Evolutionary conservation across 2,113 vertebrate genomes (phyloP).

Genomic region (Cathartes aura): DNA sequence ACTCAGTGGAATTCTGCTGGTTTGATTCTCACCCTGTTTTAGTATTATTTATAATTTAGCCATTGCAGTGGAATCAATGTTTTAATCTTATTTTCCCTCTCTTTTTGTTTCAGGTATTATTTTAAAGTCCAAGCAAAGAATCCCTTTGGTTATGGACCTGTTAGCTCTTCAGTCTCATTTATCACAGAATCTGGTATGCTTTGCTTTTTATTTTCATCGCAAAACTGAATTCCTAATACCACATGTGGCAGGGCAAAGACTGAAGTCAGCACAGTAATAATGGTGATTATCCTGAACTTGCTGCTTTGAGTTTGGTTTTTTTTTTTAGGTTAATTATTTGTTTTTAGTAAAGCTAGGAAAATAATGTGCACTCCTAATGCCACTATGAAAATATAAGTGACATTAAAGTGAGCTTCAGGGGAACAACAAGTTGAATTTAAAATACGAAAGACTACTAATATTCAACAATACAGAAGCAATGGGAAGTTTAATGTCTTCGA

Average conservation of each 20-base stretch:
- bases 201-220: conserved; percentile 6
- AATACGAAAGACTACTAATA: neutral
- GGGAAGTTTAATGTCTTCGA: neutral
- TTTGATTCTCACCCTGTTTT: neutral
- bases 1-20: neutral
- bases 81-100: conserved; percentile 12
- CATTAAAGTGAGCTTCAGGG: neutral
- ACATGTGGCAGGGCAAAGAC: neutral
- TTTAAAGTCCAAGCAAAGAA: conserved; percentile 98
- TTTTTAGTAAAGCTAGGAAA: neutral
- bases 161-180: conserved; percentile 91
- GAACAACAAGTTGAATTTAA: conserved; percentile 1
- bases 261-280: neutral
- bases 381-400: neutral
- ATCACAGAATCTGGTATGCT: conserved; percentile 93
- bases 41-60: neutral
- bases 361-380: neutral
- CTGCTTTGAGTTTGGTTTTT: neutral
- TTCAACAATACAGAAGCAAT: neutral
- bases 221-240: neutral
- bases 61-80: neutral
- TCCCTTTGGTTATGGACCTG: conserved; percentile 90
- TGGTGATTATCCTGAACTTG: neutral
- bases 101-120: conserved; percentile 88
- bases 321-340: neutral